Conservation (phyloP, 2,113 vertebrate genomes). For the Phycodurus eques region DNA sequence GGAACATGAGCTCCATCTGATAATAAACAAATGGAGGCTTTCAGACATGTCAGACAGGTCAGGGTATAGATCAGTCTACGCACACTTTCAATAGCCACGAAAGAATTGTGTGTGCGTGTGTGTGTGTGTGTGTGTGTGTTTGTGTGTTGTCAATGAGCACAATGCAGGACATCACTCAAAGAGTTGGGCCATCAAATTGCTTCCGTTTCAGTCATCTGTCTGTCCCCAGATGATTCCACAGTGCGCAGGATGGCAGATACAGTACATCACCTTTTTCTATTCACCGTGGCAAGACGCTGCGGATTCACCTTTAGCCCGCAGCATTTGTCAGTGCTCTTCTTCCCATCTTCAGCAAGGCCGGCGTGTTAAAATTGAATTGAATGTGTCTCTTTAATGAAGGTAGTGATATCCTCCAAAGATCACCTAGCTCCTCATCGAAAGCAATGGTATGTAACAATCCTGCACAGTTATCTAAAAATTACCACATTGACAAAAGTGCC, state of each 20-base stretch:
- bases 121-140: conserved; percentile 1
- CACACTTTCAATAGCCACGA: conserved; percentile 29
- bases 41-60: neutral
- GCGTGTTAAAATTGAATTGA: conserved; percentile 38
- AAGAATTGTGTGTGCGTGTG: conserved; percentile 22
- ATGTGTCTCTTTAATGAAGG: conserved; percentile 15
- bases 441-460: neutral
- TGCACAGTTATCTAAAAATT: neutral
- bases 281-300: conserved; percentile 11
- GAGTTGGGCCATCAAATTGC: conserved; percentile 47
- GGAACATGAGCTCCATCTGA: neutral
- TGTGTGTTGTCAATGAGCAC: conserved; percentile 20
- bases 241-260: neutral
- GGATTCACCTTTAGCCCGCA: conserved; percentile 46
- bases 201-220: conserved; percentile 44
- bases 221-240: conserved; percentile 14
- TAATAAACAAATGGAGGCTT: conserved; percentile 17
- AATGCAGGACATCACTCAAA: conserved; percentile 44
- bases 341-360: conserved; percentile 8
- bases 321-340: conserved; percentile 36
- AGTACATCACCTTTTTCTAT: conserved; percentile 30
- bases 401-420: conserved; percentile 10
- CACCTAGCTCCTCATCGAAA: neutral
- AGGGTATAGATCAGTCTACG: conserved; percentile 27
- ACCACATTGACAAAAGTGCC: neutral